phyloP scores from a whole-genome alignment of 2,797 vertebrate genomes.

The Fundulus diaphanus region DNA sequence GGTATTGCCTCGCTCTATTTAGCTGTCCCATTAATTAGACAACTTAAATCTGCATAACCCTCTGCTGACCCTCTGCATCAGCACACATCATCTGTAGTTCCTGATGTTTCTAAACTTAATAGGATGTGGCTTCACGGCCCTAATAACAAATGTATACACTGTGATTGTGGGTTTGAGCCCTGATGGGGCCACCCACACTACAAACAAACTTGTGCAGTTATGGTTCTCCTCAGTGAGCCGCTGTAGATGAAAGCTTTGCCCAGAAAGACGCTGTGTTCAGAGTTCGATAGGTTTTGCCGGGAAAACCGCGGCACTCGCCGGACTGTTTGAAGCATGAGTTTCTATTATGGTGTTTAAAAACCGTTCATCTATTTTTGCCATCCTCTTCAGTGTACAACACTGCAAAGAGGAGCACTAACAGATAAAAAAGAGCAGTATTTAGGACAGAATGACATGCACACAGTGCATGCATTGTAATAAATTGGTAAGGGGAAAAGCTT shows the following conservation, averaged over 20 bases:
- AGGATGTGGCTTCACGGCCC: slow-evolving; percentile 55
- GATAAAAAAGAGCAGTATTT: slow-evolving; percentile 8
- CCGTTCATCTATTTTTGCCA: slow-evolving; percentile 74
- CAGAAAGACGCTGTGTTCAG: slow-evolving; percentile 52
- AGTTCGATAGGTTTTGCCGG: slow-evolving; percentile 71
- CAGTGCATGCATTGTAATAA: neutral
- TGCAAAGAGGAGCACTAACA: slow-evolving; percentile 38
- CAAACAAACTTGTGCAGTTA: slow-evolving; percentile 66
- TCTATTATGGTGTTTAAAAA: slow-evolving; percentile 69
- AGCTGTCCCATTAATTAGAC: neutral
- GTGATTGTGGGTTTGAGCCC: slow-evolving; percentile 70
- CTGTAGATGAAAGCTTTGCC: slow-evolving; percentile 66
- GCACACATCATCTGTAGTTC: slow-evolving; percentile 31
- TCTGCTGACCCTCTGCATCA: slow-evolving; percentile 49
- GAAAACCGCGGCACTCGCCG: slow-evolving; percentile 61
- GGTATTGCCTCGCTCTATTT: neutral
- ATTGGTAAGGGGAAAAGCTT: neutral
- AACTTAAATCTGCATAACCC: slow-evolving; percentile 34
- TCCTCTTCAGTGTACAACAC: slow-evolving; percentile 39
- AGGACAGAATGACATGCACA: neutral
- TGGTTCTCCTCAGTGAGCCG: slow-evolving; percentile 40
- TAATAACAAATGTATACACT: slow-evolving; percentile 67
- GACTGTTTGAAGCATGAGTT: slow-evolving; percentile 67
- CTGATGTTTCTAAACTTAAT: slow-evolving; percentile 53
- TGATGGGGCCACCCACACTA: slow-evolving; percentile 72